phyloP scores from a whole-genome alignment of 2,888 invertebrate genomes.

The Caenorhabditis uteleia region DNA sequence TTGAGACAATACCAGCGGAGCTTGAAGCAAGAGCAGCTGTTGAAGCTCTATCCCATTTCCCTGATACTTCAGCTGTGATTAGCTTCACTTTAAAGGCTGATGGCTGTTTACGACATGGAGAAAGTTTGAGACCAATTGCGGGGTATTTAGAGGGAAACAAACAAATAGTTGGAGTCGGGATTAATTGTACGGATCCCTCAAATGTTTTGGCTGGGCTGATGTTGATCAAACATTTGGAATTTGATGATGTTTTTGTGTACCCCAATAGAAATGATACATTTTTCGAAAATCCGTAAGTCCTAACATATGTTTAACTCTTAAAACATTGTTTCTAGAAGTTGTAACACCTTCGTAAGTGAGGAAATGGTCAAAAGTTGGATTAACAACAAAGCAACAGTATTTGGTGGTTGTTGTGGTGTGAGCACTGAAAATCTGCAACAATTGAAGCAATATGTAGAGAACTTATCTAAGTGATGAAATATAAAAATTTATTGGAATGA shows the following conservation, averaged over 20 bases:
- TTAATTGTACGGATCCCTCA: constrained; percentile 29
- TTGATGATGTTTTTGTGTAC: constrained; percentile 22
- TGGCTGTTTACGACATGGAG: constrained; percentile 18
- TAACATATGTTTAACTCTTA: neutral
- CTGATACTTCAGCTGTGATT: constrained; percentile 8
- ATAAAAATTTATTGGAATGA: constrained; percentile 1
- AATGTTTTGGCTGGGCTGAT: constrained; percentile 14
- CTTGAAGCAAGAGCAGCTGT: constrained; percentile 4
- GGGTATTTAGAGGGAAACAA: constrained; percentile 1
- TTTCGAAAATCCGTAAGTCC: constrained; percentile 12
- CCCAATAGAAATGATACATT: constrained; percentile 24
- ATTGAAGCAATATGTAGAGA: neutral
- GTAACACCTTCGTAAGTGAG: neutral
- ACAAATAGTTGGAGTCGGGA: constrained; percentile 20
- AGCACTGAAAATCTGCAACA: neutral
- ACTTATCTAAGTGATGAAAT: neutral
- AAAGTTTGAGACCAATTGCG: constrained; percentile 1
- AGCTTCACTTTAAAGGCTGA: constrained; percentile 20
- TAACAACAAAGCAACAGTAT: constrained; percentile 12
- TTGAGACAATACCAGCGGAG: constrained; percentile 25
- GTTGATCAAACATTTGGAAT: constrained; percentile 1
- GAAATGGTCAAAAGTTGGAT: constrained; percentile 9
- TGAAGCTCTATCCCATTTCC: constrained; percentile 5
- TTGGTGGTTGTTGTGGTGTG: constrained; percentile 35
- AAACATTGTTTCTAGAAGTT: neutral